A percentile compares a stretch with the other conserved stretches of the same genome.
phyloP scores from a whole-genome alignment of 2,888 invertebrate species.

The Ormyrus pomaceus region DNA sequence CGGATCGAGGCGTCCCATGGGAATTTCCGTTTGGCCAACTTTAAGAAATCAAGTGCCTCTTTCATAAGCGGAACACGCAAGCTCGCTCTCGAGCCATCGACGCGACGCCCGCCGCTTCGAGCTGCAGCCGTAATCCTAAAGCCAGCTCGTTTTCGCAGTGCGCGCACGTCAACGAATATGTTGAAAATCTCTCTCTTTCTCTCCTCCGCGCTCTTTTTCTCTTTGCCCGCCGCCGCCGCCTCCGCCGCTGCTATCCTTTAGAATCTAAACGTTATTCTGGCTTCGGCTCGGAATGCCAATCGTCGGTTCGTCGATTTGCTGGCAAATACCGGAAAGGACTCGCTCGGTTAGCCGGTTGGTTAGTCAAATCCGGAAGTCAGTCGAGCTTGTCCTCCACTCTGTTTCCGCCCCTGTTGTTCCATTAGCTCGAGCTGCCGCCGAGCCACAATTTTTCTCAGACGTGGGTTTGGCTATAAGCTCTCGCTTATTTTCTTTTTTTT shows the following conservation, averaged over 20 bases:
- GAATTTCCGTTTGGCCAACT: slow-evolving; percentile 61
- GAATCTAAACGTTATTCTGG: slow-evolving; percentile 58
- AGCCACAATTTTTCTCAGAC: not conserved
- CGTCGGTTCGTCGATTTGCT: slow-evolving; percentile 58
- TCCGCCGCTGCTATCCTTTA: slow-evolving; percentile 30
- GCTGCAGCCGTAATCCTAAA: slow-evolving; percentile 37
- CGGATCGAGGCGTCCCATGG: slow-evolving; percentile 53
- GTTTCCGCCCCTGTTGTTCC: slow-evolving; percentile 44
- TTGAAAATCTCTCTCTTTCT: slow-evolving; percentile 49
- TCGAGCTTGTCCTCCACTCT: slow-evolving; percentile 51
- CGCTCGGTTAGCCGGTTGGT: slow-evolving; percentile 59
- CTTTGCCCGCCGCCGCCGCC: not conserved
- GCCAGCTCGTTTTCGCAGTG: slow-evolving; percentile 50
- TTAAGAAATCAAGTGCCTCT: slow-evolving; percentile 62
- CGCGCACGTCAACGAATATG: slow-evolving; percentile 56
- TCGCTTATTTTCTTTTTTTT: too few relatives aligned
- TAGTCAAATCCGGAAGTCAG: slow-evolving; percentile 58
- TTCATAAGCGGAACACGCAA: slow-evolving; percentile 66
- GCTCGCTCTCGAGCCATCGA: slow-evolving; percentile 39
- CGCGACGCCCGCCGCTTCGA: slow-evolving; percentile 27
- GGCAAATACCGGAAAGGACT: slow-evolving; percentile 58
- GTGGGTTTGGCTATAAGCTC: too few relatives aligned
- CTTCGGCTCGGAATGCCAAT: slow-evolving; percentile 56
- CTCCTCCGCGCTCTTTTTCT: not conserved
- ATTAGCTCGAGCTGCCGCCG: not conserved